Evolutionary conservation across 2,888 invertebrate species (phyloP).

Genomic region (Drosophila bunnanda): DNA sequence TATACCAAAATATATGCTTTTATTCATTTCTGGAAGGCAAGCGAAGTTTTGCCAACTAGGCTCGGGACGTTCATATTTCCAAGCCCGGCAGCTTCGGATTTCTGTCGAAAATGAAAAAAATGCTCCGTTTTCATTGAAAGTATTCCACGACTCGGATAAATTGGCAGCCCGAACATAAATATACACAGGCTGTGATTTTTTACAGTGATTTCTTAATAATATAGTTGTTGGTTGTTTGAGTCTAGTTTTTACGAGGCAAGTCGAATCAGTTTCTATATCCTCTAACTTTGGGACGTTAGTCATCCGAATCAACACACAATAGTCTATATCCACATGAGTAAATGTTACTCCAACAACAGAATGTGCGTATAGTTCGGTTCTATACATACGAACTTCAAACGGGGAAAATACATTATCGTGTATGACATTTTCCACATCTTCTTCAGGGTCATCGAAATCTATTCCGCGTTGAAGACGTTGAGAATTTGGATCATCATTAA

Average conservation of each 20-base stretch:
- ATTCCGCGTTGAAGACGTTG: not conserved
- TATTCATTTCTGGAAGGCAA: constrained; percentile 52
- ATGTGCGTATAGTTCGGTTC: constrained; percentile 48
- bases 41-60: constrained; percentile 48
- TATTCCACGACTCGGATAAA: constrained; percentile 3
- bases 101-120: constrained; percentile 48
- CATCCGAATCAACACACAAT: constrained; percentile 42
- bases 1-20: constrained; percentile 36
- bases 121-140: constrained; percentile 28
- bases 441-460: constrained; percentile 53
- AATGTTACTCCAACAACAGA: constrained; percentile 48
- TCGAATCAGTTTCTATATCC: constrained; percentile 29
- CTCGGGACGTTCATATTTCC: constrained; percentile 54
- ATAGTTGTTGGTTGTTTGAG: constrained; percentile 19
- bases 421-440: constrained; percentile 49
- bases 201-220: constrained; percentile 44
- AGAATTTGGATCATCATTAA: not conserved
- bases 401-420: constrained; percentile 42
- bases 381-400: constrained; percentile 50
- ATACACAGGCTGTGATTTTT: constrained; percentile 34
- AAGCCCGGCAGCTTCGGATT: constrained; percentile 47
- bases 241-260: constrained; percentile 34
- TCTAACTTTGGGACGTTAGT: constrained; percentile 37
- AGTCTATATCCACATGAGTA: constrained; percentile 40
- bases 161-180: constrained; percentile 46